These are phyloP conservation scores for Spicauda simplicius DNA, from an alignment of 2,888 invertebrate species.

Conservation along the genomic window DNA sequence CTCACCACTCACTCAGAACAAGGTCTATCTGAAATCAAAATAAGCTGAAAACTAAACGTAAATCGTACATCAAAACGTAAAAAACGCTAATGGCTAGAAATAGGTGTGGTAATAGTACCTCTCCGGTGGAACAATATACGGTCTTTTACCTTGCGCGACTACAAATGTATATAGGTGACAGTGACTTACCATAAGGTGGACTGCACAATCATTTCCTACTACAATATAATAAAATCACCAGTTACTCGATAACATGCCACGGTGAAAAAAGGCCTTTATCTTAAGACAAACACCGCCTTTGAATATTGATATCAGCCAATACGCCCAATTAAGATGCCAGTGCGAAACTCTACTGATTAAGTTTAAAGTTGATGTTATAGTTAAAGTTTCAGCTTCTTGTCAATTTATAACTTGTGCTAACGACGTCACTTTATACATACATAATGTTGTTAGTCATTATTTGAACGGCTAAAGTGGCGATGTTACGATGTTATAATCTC, in stretches of 20 bases:
- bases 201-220: neutral
- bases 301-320: slow-evolving; percentile 68
- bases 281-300: slow-evolving; percentile 65
- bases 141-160: too few relatives aligned
- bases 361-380: slow-evolving; percentile 22
- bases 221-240: too few relatives aligned
- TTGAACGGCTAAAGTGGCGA: slow-evolving; percentile 15
- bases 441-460: slow-evolving; percentile 13
- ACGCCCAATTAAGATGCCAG: slow-evolving; percentile 60
- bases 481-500: slow-evolving; percentile 13
- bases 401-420: slow-evolving; percentile 24
- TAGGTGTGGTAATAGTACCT: too few relatives aligned
- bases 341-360: slow-evolving; percentile 17
- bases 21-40: too few relatives aligned
- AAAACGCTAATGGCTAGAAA: too few relatives aligned
- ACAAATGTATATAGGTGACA: neutral
- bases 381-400: slow-evolving; percentile 26
- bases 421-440: slow-evolving; percentile 16
- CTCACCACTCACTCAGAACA: too few relatives aligned
- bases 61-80: too few relatives aligned
- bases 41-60: too few relatives aligned
- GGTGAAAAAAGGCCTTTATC: neutral
- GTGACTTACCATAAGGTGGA: neutral
- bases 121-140: too few relatives aligned
- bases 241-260: neutral